Evolutionary conservation across 2,888 invertebrate genomes (phyloP).

Genomic region (Venusia cambrica): DNA sequence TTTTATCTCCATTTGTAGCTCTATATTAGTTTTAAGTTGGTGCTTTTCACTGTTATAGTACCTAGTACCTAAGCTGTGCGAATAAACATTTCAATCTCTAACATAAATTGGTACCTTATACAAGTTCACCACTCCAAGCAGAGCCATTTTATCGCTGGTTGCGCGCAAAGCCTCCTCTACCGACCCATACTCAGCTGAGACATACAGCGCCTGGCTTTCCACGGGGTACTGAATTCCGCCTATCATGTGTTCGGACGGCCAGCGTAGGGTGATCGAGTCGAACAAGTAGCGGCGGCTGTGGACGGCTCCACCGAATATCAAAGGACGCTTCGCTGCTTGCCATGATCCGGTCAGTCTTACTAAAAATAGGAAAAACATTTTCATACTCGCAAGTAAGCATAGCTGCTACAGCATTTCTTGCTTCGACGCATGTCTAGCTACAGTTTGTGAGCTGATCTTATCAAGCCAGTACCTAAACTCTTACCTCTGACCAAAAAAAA

Average conservation of each 20-base stretch:
- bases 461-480: too few relatives aligned
- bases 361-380: constrained; percentile 33
- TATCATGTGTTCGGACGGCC: constrained; percentile 61
- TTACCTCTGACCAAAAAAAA: too few relatives aligned
- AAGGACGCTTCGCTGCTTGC: constrained; percentile 39
- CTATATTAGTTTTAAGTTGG: too few relatives aligned
- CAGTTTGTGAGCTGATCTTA: too few relatives aligned
- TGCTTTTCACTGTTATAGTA: too few relatives aligned
- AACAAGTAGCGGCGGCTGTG: constrained; percentile 61
- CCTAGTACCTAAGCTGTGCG: background rate
- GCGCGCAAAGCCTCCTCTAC: constrained; percentile 45
- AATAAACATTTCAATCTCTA: too few relatives aligned
- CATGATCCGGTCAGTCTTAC: constrained; percentile 51
- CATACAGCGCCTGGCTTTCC: constrained; percentile 53
- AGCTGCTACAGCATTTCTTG: too few relatives aligned
- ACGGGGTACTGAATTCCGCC: constrained; percentile 50
- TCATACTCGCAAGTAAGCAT: too few relatives aligned
- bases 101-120: constrained; percentile 46
- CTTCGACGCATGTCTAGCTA: too few relatives aligned
- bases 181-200: constrained; percentile 53
- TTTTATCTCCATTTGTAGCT: too few relatives aligned
- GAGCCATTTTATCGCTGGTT: constrained; percentile 46
- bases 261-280: constrained; percentile 51
- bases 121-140: constrained; percentile 54
- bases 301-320: constrained; percentile 57